Evolutionary conservation across 2,797 vertebrate genomes (phyloP), one percentile per base, ranked within the genome.

Genomic region (Melanotaenia parkinsoni): DNA sequence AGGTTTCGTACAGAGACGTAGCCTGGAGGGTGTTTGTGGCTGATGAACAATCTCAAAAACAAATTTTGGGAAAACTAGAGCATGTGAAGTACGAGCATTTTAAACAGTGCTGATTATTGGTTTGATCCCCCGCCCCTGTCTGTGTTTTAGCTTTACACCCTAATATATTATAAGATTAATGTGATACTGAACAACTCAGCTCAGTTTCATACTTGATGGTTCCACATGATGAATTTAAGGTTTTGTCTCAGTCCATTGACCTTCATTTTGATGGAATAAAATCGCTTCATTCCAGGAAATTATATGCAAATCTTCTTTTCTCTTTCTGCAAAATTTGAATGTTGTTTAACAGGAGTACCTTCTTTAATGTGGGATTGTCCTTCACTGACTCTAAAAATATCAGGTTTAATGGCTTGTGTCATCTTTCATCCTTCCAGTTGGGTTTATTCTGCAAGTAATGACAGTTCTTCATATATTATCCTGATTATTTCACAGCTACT

Each of bases 21-120:
- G 35, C 58, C 74, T 13, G 37, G 38, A 26, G 43, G 71, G 38
- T 51, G 5, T 68, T 76, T 60, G 56, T 14, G 20, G 59, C 72
- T 70, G 63, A 84, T 79, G 74, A 74, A 78, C 72, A 64, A 81
- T 53, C 63, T 8, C 6, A 80, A 65, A 28, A 59, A 47, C 22
- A 64, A 45, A 70, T 62, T 67, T 32, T 16, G 22, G 37, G 18
- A 60, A 70, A 40, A 37, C 14, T 30, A 18, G 35, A 70, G 57
- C 40, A 53, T 9, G 28, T 35, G 61, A 20, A 33, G 28, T 37
- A 0, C 2, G 10, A 50, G 3, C 6, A n/a, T 30, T 26, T 61
- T 4, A 26, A 75, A 33, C 22, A n/a, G 5, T 45, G 10, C 32
- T 40, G 22, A 32, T 5, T 58, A 0, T 0, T 0, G 7, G 20